Conservation (phyloP, 2,888 invertebrate genomes). For the Metopia argyrocephala region DNA sequence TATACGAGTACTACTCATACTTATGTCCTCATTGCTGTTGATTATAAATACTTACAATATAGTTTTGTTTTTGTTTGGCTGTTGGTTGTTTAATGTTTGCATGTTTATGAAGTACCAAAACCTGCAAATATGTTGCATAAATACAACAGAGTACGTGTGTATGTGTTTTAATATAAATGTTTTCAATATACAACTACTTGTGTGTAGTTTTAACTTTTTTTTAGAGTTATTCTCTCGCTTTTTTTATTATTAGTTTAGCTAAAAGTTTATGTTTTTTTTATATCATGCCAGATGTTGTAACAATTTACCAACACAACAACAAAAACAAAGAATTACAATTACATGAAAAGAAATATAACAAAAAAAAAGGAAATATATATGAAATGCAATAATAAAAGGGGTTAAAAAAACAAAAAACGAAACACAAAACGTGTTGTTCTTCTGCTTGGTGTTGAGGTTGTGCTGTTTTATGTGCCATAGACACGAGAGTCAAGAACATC, state of each 20-base stretch:
- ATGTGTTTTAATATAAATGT: neutral
- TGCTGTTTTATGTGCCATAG: slow-evolving; percentile 9
- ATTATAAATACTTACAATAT: neutral
- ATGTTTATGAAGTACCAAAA: neutral
- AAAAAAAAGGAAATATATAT: neutral
- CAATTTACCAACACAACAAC: slow-evolving; percentile 39
- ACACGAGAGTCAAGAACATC: slow-evolving; percentile 19
- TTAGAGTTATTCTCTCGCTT: neutral
- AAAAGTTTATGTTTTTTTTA: slow-evolving; percentile 21
- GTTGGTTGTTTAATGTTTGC: slow-evolving; percentile 14
- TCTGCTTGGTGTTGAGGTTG: neutral
- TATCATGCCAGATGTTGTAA: slow-evolving; percentile 47
- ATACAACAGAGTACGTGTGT: neutral
- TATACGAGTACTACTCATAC: neutral
- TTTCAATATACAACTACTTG: neutral
- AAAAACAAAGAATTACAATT: slow-evolving; percentile 19
- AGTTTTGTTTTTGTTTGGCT: neutral
- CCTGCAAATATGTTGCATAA: neutral
- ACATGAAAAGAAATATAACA: neutral
- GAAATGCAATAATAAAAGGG: slow-evolving; percentile 11
- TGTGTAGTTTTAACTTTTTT: neutral
- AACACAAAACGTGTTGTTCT: slow-evolving; percentile 18
- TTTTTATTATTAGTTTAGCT: slow-evolving; percentile 22
- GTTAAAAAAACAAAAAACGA: neutral
- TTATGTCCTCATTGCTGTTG: no score